Evolutionary conservation across 2,888 invertebrate species (phyloP), one percentile per base, ranked within the genome.

Genomic region (Stenolophus ochropezus): DNA sequence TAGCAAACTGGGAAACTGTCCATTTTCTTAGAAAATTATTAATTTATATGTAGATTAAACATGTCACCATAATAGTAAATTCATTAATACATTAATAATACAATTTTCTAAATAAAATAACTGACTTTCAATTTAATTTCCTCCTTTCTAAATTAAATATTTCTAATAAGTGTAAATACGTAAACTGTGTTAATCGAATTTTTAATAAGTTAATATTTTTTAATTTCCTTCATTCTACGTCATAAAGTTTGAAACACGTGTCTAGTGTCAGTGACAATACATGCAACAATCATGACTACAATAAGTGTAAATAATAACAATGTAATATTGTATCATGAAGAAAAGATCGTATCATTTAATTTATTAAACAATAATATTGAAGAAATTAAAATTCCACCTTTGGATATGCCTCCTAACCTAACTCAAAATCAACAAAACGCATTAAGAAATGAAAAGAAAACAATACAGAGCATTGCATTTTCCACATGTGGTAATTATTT

Each of bases 401-500:
- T 51, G 20, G 69, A 81, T 23, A 49, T 74, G 16, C 82, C 79
- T 11, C 53, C 69, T 49, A 71, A 77, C 51, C 69, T 75, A 11
- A 42, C 74, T 51, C 79, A 83, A 83, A 82, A 61, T 18, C 33
- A 83, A 33, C 77, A 83, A 78, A 81, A 83, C 65, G 79, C 82
- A 8, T 79, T 83, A 11, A 65, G 81, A 33, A 82, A 80, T 11
- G 83, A 84, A 69, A 82, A 83, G 49, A 16, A 77, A 56, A 58
- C 16, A 33, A 82, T 83, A 5, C 65, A 83, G 53, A 79, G 83
- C n/a, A 82, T 77, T n/a, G 81, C 73, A 74, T 80, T 82, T 27
- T 88, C 89, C 0, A 84, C 83, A 0, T 90, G 93, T 86, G 90
- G 90, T 16, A 89, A 91, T 84, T 90, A 92, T 84, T 88, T 95